Evolutionary conservation across 2,113 vertebrate genomes (phyloP).

Genomic region (Grantiella picta): DNA sequence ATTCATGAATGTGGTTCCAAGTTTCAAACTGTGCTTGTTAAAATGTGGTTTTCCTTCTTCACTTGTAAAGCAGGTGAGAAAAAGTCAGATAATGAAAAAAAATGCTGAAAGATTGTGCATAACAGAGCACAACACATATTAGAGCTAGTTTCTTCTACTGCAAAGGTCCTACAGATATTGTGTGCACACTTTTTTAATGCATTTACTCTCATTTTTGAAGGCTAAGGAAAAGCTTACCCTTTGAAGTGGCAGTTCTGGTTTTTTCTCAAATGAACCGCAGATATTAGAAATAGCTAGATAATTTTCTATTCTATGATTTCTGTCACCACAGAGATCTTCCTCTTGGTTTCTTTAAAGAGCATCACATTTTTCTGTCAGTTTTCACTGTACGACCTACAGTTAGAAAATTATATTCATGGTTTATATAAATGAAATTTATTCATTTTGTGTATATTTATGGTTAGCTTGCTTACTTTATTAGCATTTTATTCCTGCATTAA

Average conservation of each 20-base stretch:
- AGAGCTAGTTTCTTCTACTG: background rate
- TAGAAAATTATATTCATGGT: background rate
- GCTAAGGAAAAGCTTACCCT: background rate
- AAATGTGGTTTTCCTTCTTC: background rate
- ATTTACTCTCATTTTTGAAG: slow-evolving; percentile 31
- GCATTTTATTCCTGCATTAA: slow-evolving; percentile 63
- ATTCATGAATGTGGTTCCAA: background rate
- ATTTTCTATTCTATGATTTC: background rate
- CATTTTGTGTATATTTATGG: slow-evolving; percentile 36
- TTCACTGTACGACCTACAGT: background rate
- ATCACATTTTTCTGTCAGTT: slow-evolving; percentile 15
- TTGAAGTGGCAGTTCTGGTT: background rate
- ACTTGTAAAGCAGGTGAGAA: background rate
- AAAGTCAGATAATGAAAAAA: background rate
- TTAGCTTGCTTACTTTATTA: slow-evolving; percentile 32
- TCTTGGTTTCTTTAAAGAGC: background rate
- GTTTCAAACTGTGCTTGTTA: background rate
- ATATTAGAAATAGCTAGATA: background rate
- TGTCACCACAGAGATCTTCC: background rate
- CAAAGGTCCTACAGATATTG: background rate
- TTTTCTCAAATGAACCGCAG: background rate
- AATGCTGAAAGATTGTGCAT: background rate
- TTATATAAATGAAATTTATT: slow-evolving; percentile 44
- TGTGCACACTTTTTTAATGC: background rate
- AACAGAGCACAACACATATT: background rate